A percentile compares a stretch with the other conserved stretches of the same genome.
Conservation (phyloP, 2,888 invertebrate species). For the Dexiosoma caninum region DNA sequence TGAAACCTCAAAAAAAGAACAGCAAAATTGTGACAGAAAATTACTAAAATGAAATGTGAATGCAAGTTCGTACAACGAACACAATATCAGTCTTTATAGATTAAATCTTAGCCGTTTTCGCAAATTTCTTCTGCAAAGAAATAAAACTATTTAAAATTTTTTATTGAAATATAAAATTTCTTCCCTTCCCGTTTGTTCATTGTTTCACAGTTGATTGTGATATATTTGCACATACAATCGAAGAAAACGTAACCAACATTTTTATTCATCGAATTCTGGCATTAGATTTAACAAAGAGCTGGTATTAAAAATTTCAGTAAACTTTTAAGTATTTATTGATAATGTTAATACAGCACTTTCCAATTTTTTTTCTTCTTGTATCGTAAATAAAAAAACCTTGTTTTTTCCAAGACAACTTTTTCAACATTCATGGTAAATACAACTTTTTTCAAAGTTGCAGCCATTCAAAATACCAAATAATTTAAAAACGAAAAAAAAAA, state of each 20-base stretch:
- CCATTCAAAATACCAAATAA: slow-evolving; percentile 63
- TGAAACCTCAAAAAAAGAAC: slow-evolving; percentile 28
- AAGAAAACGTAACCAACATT: no score
- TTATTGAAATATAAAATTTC: not conserved
- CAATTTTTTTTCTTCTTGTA: not conserved
- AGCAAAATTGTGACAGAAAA: slow-evolving; percentile 61
- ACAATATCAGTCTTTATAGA: slow-evolving; percentile 16
- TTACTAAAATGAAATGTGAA: slow-evolving; percentile 58
- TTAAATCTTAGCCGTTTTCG: not conserved
- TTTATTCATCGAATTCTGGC: not conserved
- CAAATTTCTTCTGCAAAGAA: slow-evolving; percentile 21
- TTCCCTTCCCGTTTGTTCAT: not conserved
- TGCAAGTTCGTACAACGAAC: slow-evolving; percentile 63
- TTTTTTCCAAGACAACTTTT: slow-evolving; percentile 32
- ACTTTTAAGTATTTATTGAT: slow-evolving; percentile 43
- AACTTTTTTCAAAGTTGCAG: slow-evolving; percentile 48
- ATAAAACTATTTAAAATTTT: slow-evolving; percentile 60
- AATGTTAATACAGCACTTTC: not conserved
- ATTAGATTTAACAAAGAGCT: not conserved
- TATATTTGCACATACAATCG: no score
- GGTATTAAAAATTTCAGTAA: slow-evolving; percentile 40
- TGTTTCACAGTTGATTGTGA: no score
- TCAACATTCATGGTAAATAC: slow-evolving; percentile 40
- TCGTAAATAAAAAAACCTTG: slow-evolving; percentile 8
- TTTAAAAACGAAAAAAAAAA: slow-evolving; percentile 53